Conservation (phyloP, 2,113 vertebrate species). For the Carollia perspicillata region DNA sequence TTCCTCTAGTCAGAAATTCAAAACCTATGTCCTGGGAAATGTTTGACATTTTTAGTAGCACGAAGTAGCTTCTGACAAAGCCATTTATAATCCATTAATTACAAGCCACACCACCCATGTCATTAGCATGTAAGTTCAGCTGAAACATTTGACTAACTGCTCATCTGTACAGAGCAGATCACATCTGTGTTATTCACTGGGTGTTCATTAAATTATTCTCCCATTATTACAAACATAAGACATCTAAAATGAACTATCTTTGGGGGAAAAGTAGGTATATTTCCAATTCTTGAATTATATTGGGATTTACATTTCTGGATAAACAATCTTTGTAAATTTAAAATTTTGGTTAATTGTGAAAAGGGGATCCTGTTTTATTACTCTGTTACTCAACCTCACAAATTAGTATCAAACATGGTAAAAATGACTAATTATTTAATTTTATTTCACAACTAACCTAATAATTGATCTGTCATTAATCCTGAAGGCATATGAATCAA, state of each 20-base stretch:
- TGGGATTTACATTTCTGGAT: neutral
- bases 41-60: neutral
- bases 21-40: neutral
- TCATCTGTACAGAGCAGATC: neutral
- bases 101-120: neutral
- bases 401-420: neutral
- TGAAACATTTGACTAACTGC: neutral
- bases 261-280: neutral
- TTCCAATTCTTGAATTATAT: neutral
- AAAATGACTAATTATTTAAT: neutral
- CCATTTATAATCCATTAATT: neutral
- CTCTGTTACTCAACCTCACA: neutral
- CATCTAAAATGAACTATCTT: neutral
- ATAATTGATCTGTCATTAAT: neutral
- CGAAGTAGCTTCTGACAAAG: neutral
- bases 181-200: neutral
- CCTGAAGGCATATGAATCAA: neutral
- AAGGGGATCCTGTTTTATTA: neutral
- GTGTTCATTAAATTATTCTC: neutral
- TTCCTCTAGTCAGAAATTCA: conserved; percentile 7
- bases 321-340: neutral
- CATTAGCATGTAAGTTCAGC: neutral
- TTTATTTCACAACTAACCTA: neutral
- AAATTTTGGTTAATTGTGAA: neutral
- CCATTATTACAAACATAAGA: neutral